Evolutionary conservation across 92 coral and sea anemone genomes (phyloP).

Genomic region (Palythoa heliodiscus): DNA sequence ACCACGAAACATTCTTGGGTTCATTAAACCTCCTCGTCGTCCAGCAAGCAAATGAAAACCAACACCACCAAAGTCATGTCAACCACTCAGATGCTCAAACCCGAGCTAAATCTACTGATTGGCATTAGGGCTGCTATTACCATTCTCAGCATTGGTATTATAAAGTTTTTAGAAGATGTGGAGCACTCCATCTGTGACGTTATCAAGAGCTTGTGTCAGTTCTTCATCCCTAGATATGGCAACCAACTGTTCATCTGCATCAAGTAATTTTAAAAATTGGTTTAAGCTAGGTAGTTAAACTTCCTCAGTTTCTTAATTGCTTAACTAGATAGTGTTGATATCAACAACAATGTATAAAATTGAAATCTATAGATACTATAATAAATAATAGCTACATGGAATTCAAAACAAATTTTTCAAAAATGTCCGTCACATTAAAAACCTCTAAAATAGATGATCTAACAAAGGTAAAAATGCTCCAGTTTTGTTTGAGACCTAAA

Average conservation of each 20-base stretch:
- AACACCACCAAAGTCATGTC: background rate
- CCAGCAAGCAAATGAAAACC: slow-evolving; percentile 12
- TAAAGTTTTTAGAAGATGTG: slow-evolving; percentile 46
- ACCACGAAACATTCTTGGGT: slow-evolving; percentile 1
- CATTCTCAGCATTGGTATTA: background rate
- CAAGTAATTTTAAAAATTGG: slow-evolving; percentile 7
- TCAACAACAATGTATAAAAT: no score
- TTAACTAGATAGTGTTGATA: no score
- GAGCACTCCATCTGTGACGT: slow-evolving; percentile 50
- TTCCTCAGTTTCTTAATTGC: no score
- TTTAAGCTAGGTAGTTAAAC: no score
- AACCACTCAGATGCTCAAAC: background rate
- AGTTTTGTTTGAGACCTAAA: no score
- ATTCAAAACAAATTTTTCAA: background rate
- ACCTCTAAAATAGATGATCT: background rate
- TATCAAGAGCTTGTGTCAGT: slow-evolving; percentile 57
- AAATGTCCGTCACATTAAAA: background rate
- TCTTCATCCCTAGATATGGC: slow-evolving; percentile 72
- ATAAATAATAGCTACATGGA: background rate
- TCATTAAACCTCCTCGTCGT: slow-evolving; percentile 12
- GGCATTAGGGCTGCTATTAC: background rate
- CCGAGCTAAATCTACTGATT: background rate
- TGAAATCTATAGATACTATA: no score
- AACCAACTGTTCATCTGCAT: slow-evolving; percentile 60
- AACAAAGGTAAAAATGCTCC: background rate